Evolutionary conservation across 2,797 vertebrate genomes (phyloP).

Genomic region (Carduelis carduelis): DNA sequence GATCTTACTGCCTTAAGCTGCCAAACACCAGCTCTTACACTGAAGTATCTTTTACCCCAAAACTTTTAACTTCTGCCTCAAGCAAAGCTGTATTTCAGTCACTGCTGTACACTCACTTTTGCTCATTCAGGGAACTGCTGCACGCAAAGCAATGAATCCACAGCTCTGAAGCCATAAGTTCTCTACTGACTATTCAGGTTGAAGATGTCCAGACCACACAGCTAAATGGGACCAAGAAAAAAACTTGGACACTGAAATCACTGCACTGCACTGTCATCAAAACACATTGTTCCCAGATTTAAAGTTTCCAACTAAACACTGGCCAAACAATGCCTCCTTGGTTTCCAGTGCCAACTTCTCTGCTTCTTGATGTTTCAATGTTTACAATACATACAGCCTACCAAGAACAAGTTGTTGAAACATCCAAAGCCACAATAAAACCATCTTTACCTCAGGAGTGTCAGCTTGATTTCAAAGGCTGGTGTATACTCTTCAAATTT

Average conservation of each 20-base stretch:
- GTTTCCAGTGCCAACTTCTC: not conserved
- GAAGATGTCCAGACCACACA: slow-evolving; percentile 13
- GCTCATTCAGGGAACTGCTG: not conserved
- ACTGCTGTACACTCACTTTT: not conserved
- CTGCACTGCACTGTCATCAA: not conserved
- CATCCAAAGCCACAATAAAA: not conserved
- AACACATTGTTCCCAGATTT: not conserved
- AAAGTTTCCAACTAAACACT: not conserved
- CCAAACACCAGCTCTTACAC: not conserved
- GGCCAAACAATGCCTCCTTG: not conserved
- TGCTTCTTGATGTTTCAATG: not conserved
- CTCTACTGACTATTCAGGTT: not conserved
- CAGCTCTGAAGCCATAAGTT: not conserved
- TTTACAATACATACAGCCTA: not conserved
- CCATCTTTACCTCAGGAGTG: slow-evolving; percentile 85
- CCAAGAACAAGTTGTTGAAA: not conserved
- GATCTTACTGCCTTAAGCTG: not conserved
- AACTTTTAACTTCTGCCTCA: not conserved
- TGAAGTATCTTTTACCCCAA: not conserved
- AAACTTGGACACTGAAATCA: not conserved
- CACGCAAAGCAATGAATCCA: rapidly evolving
- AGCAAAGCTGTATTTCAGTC: not conserved
- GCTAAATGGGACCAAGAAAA: not conserved
- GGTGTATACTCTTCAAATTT: slow-evolving; percentile 91
- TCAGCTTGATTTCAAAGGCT: slow-evolving; percentile 92